Evolutionary conservation across 2,113 vertebrate genomes (phyloP), one percentile per base, ranked within the genome.

Genomic region (Hippocampus comes): DNA sequence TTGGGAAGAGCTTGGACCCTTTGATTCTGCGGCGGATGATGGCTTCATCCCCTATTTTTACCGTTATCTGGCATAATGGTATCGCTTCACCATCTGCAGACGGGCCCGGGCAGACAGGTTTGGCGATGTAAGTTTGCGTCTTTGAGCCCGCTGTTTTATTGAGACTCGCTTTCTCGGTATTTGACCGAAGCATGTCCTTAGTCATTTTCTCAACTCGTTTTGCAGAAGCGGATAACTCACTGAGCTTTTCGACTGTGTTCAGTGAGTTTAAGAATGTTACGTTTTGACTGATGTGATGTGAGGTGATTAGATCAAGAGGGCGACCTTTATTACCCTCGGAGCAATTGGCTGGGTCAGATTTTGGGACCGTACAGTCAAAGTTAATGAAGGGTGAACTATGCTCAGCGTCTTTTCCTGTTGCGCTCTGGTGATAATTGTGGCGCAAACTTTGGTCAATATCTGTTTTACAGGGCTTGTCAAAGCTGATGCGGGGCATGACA

Each of bases 1-100:
- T 95, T 78, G 94, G 95, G 76, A 98, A 98, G 21, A 98, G 70
- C 63, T 98, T 98, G 1, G 97, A 97, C 41, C 96, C 96, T 30
- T 97, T 94, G 81, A 98, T 97, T 48, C 93, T 94, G 74, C 96
- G 94, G 65, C 96, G 95, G 63, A 98, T 95, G 63, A 98, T 95
- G 75, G 97, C 97, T 82, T 99, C 96, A 0, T 97, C 96, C 65
- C 96, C 97, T 1, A 99, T 99, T 92, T 96, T 99, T 63, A 99
- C 97, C 18, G 97, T 99, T 82, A 99, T 99, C 79, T 99, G 96
- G 89, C 97, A 98, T 30, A 99, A 94, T 3, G 97, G 97, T 0
- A 95, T 94, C 0, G 96, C 90, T 0, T 90, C 94, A 80, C 93
- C 95, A 55, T 94, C 93, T 18, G 93, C 81, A 55, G 96, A 97